Evolutionary conservation across 2,113 vertebrate species (phyloP).

Genomic region (Calonectris borealis): DNA sequence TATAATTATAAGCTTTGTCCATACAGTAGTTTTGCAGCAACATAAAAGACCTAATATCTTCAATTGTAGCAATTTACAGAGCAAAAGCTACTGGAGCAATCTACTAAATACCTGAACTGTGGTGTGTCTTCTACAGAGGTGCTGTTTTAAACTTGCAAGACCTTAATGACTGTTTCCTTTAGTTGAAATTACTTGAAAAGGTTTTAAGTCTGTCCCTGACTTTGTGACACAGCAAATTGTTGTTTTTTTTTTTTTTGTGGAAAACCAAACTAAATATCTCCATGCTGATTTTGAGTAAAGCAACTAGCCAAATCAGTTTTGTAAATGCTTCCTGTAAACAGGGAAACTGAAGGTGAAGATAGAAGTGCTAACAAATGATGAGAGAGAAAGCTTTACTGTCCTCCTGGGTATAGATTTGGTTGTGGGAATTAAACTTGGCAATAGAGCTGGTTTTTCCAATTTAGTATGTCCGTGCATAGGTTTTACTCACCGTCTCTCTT

Average conservation of each 20-base stretch:
- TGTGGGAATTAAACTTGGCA: not conserved
- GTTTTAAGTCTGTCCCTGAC: not conserved
- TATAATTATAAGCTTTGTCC: not conserved
- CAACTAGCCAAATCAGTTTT: not conserved
- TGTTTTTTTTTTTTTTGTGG: not conserved
- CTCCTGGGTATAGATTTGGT: not conserved
- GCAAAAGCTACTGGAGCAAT: not conserved
- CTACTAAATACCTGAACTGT: not conserved
- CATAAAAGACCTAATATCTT: accelerated
- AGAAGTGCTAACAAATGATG: not conserved
- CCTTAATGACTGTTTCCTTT: not conserved
- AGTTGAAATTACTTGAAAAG: not conserved
- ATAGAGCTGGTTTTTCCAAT: not conserved
- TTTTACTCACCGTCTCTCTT: not conserved
- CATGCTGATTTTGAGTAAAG: not conserved
- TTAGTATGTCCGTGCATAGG: not conserved
- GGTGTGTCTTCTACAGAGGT: not conserved
- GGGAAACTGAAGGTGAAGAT: not conserved
- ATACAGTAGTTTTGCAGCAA: not conserved
- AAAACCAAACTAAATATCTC: not conserved
- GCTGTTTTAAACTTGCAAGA: not conserved
- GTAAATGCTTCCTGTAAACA: not conserved
- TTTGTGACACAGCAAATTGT: not conserved
- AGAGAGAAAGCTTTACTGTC: not conserved
- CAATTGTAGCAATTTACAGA: not conserved